Conservation (phyloP, 30 jellyfish, hydroid and myxozoan species). For the Catostylus mosaicus region DNA sequence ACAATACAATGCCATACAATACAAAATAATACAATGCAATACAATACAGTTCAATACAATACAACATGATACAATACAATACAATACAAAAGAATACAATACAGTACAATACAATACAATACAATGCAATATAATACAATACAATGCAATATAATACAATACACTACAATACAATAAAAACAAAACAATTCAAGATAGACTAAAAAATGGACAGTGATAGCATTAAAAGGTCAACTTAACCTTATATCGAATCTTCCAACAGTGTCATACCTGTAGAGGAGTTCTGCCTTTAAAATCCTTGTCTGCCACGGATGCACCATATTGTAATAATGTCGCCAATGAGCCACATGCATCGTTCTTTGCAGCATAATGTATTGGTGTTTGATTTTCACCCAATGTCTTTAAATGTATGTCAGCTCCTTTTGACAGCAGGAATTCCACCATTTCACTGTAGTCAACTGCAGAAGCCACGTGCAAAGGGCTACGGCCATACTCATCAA, state of each 20-base stretch:
- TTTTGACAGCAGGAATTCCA: constrained; percentile 61
- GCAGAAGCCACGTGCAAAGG: constrained; percentile 99
- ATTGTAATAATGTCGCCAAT: constrained; percentile 54
- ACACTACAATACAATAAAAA: not conserved
- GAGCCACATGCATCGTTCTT: constrained; percentile 90
- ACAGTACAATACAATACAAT: not conserved
- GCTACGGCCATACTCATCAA: constrained; percentile 91
- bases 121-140: not conserved
- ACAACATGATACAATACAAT: not conserved
- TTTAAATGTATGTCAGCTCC: constrained; percentile 84
- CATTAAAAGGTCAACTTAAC: too few relatives aligned
- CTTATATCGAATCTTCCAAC: too few relatives aligned
- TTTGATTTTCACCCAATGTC: constrained; percentile 90
- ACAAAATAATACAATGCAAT: too few relatives aligned
- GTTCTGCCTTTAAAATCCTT: constrained; percentile 93
- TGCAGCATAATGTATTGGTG: constrained; percentile 96
- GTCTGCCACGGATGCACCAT: constrained; percentile 86
- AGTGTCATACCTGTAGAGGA: constrained; percentile 90
- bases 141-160: not conserved
- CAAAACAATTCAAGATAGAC: too few relatives aligned
- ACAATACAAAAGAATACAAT: not conserved
- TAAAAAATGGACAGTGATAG: too few relatives aligned
- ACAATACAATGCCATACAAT: too few relatives aligned
- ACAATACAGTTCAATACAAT: not conserved
- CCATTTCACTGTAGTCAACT: constrained; percentile 94